phyloP scores from a whole-genome alignment of 2,113 vertebrate genomes.

The Oenanthe oenanthe region DNA sequence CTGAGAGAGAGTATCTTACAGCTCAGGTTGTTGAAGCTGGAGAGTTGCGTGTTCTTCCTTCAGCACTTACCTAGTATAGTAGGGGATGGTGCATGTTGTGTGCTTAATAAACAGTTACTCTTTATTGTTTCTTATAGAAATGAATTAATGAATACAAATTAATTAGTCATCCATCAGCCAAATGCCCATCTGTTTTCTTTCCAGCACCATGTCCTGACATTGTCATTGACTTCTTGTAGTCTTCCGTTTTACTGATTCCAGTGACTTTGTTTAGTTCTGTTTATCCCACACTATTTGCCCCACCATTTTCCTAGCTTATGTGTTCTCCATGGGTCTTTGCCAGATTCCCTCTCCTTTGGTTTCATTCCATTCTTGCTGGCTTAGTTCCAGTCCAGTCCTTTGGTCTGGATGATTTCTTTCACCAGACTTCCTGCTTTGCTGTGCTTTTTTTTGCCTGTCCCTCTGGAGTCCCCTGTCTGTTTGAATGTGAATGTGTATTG shows the following conservation, averaged over 20 bases:
- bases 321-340: background rate
- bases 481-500: background rate
- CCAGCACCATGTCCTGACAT: background rate
- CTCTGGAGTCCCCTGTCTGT: background rate
- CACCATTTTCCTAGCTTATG: background rate
- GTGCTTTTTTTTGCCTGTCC: background rate
- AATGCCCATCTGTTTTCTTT: background rate
- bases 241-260: background rate
- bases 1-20: background rate
- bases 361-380: conserved; percentile 23
- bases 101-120: background rate
- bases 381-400: conserved; percentile 37
- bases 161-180: background rate
- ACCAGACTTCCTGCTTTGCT: conserved; percentile 28
- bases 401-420: conserved; percentile 12
- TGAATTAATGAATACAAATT: background rate
- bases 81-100: background rate
- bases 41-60: background rate
- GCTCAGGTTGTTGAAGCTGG: background rate
- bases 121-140: background rate
- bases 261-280: background rate
- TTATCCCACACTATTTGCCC: background rate
- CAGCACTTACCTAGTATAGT: background rate
- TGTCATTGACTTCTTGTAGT: background rate
- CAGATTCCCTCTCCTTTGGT: background rate